Percentiles rank a stretch among this genome's conserved stretches.
Conservation (phyloP, 2,113 vertebrate genomes). For the Oryzias celebensis region DNA sequence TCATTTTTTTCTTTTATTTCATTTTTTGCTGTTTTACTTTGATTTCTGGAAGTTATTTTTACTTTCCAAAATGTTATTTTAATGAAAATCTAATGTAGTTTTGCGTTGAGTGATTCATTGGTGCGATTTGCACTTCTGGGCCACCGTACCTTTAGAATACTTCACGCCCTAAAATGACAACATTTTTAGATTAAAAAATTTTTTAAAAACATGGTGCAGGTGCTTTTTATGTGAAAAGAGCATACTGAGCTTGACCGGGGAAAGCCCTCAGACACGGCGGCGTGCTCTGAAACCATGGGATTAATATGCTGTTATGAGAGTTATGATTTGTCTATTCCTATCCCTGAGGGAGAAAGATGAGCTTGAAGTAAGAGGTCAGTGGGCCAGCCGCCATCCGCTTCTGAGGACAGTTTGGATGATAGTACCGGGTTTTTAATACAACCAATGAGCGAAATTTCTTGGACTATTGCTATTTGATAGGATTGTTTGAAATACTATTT, state of each 20-base stretch:
- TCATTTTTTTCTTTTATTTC: slow-evolving; percentile 2
- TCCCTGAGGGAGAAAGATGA: slow-evolving; percentile 52
- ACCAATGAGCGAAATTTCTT: slow-evolving; percentile 44
- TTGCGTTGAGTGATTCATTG: too few species aligned
- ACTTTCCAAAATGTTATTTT: not conserved
- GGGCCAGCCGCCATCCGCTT: slow-evolving; percentile 51
- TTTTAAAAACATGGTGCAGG: slow-evolving; percentile 27
- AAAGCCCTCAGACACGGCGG: slow-evolving; percentile 40
- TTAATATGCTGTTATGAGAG: slow-evolving; percentile 66
- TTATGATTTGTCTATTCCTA: slow-evolving; percentile 41
- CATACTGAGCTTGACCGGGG: slow-evolving; percentile 42
- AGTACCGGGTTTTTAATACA: slow-evolving; percentile 50
- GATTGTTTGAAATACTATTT: not conserved
- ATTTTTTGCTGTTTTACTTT: not conserved
- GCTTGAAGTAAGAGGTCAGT: slow-evolving; percentile 62
- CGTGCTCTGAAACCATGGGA: slow-evolving; percentile 53
- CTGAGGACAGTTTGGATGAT: slow-evolving; percentile 35
- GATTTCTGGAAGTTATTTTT: too few species aligned
- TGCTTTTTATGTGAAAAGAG: slow-evolving; percentile 32
- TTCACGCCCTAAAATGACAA: too few species aligned
- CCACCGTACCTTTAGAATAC: too few species aligned
- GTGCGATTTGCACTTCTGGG: too few species aligned
- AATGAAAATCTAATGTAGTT: too few species aligned
- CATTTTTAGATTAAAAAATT: too few species aligned
- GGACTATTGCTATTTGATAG: slow-evolving; percentile 32